Evolutionary conservation across 2,113 vertebrate genomes (phyloP), one percentile per base, ranked within the genome.

Genomic region (Corythornis cristatus): DNA sequence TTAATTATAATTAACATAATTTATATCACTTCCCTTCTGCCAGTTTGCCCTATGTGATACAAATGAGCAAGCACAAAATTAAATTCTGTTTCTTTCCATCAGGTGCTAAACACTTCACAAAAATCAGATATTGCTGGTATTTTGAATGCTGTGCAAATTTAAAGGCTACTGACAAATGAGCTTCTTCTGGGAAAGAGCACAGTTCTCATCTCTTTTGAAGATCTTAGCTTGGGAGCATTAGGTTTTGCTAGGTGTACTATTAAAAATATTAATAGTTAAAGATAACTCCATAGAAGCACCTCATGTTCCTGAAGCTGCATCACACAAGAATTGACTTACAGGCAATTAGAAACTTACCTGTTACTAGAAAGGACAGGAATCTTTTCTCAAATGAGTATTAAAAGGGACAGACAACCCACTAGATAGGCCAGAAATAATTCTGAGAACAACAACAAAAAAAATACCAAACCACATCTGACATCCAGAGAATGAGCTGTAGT

Each of bases 241-340:
- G 29, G 70, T 21, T 71, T 58, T n/a, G 33, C 42, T 21, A 62
- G 56, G 33, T 62, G 10, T n/a, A 53, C 19, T 64, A 26, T 35
- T 88, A 42, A 83, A 74, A 88, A 68, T 21, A 56, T 9, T 68
- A 31, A 22, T 26, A 40, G 74, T 51, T 57, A 57, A 67, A 70
- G 45, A 43, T 9, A 64, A 35, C 31, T 28, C 17, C 18, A 3
- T 21, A 57, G 37, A 18, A 64, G 20, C 15, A 19, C 15, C 26
- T 58, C 25, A 5, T 12, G 11, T 28, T 56, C 22, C 54, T 46
- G 68, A 84, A 60, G 50, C 46, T 42, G 22, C 29, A 25, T 26
- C 20, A 11, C 0, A 0, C 25, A 45, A 16, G 8, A 80, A 60
- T 11, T 15, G 22, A 7, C 25, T 57, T 58, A 35, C 0, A 0